phyloP scores from a whole-genome alignment of 2,888 invertebrate species.

The Apamea sordens region DNA sequence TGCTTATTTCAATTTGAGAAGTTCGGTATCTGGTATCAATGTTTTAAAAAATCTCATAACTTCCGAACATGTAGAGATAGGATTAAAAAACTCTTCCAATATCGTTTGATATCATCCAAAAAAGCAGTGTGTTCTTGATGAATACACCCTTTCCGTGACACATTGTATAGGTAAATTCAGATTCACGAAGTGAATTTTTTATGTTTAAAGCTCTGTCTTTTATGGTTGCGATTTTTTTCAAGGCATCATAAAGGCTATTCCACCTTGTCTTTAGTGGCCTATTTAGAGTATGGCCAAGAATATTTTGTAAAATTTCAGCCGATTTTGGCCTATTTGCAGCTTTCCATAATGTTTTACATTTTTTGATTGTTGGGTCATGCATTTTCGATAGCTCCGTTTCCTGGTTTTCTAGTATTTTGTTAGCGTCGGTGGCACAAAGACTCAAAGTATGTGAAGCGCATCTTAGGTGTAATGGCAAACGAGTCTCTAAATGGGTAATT shows the following conservation, averaged over 20 bases:
- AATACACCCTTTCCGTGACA: too few relatives aligned
- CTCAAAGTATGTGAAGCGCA: too few relatives aligned
- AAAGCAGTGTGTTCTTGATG: too few relatives aligned
- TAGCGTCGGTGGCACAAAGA: too few relatives aligned
- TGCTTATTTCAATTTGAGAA: too few relatives aligned
- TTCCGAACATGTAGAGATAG: too few relatives aligned
- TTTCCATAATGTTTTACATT: slow-evolving; percentile 50
- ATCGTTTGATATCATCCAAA: too few relatives aligned
- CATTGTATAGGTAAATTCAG: slow-evolving; percentile 17
- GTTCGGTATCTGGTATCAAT: too few relatives aligned
- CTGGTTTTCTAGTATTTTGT: too few relatives aligned
- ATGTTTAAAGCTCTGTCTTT: slow-evolving; percentile 34
- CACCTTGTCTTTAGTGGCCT: slow-evolving; percentile 40
- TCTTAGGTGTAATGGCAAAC: too few relatives aligned
- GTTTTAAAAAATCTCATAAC: too few relatives aligned
- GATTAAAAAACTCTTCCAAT: too few relatives aligned
- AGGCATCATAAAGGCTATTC: slow-evolving; percentile 17
- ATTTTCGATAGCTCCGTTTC: slow-evolving; percentile 4
- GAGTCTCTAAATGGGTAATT: neutral
- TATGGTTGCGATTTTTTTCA: slow-evolving; percentile 32
- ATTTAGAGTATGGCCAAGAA: slow-evolving; percentile 30
- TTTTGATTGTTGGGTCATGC: slow-evolving; percentile 40
- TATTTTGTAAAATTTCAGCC: slow-evolving; percentile 44
- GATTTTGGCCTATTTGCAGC: slow-evolving; percentile 49
- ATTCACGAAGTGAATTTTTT: slow-evolving; percentile 31